Conservation (phyloP, 2,797 vertebrate species). For the Adelosebastes latens region DNA sequence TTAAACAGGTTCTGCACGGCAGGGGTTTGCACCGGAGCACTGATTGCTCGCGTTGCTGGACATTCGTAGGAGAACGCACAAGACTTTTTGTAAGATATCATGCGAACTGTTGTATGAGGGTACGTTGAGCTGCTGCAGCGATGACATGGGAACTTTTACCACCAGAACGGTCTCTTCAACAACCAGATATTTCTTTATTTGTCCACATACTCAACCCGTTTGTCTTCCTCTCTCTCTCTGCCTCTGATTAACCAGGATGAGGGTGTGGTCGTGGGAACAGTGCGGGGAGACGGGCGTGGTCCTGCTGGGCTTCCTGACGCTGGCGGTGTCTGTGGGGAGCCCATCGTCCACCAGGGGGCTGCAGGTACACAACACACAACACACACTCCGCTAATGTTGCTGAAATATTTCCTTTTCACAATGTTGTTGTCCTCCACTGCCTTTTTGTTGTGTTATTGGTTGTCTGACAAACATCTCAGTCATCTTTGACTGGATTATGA, state of each 20-base stretch:
- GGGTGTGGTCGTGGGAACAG: slow-evolving; percentile 74
- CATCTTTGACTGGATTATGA: neutral
- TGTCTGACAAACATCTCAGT: neutral
- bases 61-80: no score
- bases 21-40: no score
- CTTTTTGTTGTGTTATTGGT: neutral
- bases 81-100: neutral
- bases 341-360: slow-evolving; percentile 75
- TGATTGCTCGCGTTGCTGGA: no score
- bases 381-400: no score
- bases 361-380: slow-evolving; percentile 44
- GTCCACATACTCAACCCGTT: neutral
- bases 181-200: neutral
- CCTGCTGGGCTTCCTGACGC: slow-evolving; percentile 78
- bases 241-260: slow-evolving; percentile 74
- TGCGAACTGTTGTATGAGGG: neutral
- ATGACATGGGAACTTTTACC: neutral
- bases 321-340: slow-evolving; percentile 80
- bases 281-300: slow-evolving; percentile 74
- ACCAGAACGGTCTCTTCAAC: neutral
- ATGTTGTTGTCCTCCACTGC: neutral
- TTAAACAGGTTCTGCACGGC: neutral
- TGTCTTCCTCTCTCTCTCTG: neutral
- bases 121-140: neutral
- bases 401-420: neutral